Evolutionary conservation across 1,140 invertebrate genomes (phyloP).

Genomic region (Caenorhabditis briggsae): DNA sequence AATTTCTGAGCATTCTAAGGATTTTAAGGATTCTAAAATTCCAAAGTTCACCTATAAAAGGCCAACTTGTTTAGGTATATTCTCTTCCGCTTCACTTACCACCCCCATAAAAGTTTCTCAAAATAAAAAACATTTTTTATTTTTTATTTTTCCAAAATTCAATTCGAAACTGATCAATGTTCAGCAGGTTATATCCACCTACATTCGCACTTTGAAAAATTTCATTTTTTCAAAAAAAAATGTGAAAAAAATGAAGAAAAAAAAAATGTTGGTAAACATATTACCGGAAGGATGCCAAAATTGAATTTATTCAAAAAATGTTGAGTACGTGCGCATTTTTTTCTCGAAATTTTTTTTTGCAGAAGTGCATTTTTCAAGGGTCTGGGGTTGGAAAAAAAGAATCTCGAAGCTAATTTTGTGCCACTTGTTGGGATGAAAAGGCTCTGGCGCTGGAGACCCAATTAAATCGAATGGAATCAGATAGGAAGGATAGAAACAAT

Average conservation of each 20-base stretch:
- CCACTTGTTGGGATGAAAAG: background rate
- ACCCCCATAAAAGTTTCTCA: background rate
- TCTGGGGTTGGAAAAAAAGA: too few relatives aligned
- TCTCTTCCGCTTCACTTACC: background rate
- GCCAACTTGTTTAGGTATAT: background rate
- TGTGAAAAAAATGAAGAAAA: background rate
- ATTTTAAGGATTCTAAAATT: too few relatives aligned
- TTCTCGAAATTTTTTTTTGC: too few relatives aligned
- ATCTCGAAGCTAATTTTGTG: background rate
- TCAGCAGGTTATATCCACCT: background rate
- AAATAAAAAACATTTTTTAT: background rate
- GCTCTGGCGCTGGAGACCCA: background rate
- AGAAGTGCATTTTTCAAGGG: background rate
- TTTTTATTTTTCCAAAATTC: background rate
- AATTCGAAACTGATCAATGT: conserved; percentile 19
- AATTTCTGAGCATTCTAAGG: too few relatives aligned
- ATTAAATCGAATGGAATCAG: background rate
- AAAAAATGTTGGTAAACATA: conserved; percentile 6
- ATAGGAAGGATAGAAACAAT: background rate
- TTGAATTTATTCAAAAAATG: background rate
- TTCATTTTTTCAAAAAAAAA: background rate
- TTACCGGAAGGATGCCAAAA: background rate
- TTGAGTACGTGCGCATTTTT: too few relatives aligned
- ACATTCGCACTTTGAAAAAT: background rate
- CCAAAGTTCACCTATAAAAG: too few relatives aligned